phyloP scores from a whole-genome alignment of 2,113 vertebrate genomes.

The Pogonocichla stellata region DNA sequence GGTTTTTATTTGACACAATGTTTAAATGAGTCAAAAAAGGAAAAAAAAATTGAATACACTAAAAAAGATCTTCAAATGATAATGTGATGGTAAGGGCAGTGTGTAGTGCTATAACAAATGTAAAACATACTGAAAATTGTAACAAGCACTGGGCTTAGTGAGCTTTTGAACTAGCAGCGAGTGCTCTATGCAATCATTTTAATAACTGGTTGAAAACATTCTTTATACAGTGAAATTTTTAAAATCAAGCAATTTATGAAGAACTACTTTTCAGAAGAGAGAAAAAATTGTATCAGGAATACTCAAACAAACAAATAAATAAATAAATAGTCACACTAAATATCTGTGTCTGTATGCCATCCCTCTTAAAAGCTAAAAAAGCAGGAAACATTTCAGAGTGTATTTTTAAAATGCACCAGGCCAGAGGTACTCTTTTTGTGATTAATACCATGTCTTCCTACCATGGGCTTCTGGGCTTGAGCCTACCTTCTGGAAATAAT shows the following conservation, averaged over 20 bases:
- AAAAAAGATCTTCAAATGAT: not conserved
- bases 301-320: not conserved
- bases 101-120: not conserved
- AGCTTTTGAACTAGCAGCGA: not conserved
- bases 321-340: not conserved
- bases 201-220: not conserved
- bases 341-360: not conserved
- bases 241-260: not conserved
- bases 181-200: not conserved
- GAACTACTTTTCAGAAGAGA: not conserved
- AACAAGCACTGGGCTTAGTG: not conserved
- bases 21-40: not conserved
- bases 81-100: not conserved
- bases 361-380: not conserved
- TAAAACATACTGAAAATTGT: not conserved
- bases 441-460: not conserved
- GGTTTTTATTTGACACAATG: not conserved
- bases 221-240: not conserved
- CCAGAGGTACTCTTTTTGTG: not conserved
- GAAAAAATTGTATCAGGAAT: not conserved
- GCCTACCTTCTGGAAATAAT: not conserved
- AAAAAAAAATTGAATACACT: not conserved
- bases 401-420: not conserved
- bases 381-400: not conserved
- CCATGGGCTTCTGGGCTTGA: not conserved